Evolutionary conservation across 2,113 vertebrate genomes (phyloP).

Genomic region (Sylvietta virens): DNA sequence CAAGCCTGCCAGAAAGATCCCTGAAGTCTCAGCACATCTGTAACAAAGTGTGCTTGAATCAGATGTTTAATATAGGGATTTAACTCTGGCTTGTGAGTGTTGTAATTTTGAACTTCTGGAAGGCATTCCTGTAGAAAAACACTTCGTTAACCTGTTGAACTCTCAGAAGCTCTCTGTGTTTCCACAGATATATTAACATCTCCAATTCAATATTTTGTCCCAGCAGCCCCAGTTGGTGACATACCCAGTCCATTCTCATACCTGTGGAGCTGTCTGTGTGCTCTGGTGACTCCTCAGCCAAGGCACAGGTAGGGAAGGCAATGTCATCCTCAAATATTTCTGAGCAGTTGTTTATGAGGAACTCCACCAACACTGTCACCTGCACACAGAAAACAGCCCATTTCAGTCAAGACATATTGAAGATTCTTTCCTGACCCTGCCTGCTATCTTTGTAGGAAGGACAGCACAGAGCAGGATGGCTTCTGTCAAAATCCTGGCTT

Average conservation of each 20-base stretch:
- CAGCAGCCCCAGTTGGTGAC: background rate
- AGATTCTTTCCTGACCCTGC: background rate
- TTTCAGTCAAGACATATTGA: background rate
- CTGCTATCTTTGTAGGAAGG: background rate
- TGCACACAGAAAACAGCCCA: constrained; percentile 40
- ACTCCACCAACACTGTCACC: constrained; percentile 86
- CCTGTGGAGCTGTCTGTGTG: constrained; percentile 73
- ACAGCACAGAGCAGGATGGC: background rate
- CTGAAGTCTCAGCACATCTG: background rate
- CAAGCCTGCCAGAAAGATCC: background rate
- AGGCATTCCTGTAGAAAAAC: background rate
- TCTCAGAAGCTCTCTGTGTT: background rate
- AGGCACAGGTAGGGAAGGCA: constrained; percentile 57
- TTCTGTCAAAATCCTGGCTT: background rate
- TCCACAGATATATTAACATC: background rate
- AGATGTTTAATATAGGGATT: background rate
- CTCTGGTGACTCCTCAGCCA: constrained; percentile 71
- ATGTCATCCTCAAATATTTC: constrained; percentile 85
- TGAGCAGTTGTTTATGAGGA: constrained; percentile 85
- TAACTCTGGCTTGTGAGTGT: background rate
- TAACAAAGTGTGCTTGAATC: background rate
- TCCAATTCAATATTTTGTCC: background rate
- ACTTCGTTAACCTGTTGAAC: background rate
- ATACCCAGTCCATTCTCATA: background rate
- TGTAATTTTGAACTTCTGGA: background rate